These are phyloP conservation scores for Alligator sinensis DNA, from an alignment of 2,113 vertebrate genomes.

Conservation along the genomic window DNA sequence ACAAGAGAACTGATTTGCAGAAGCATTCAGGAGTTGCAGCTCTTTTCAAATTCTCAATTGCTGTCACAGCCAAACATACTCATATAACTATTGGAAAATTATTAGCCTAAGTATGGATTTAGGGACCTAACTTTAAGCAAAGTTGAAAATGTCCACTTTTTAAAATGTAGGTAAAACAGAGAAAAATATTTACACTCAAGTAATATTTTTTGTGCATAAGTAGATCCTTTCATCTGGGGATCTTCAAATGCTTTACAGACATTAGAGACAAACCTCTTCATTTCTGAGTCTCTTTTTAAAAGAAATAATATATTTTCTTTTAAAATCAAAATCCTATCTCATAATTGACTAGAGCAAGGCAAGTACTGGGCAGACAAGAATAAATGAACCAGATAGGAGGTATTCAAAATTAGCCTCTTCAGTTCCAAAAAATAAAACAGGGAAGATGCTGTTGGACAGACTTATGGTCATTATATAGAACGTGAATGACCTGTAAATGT, in stretches of 20 bases:
- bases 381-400: neutral
- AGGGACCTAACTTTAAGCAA: neutral
- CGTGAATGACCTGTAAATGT: neutral
- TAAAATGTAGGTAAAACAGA: neutral
- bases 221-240: too few relatives aligned
- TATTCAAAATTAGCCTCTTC: neutral
- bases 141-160: neutral
- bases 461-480: neutral
- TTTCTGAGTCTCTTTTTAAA: neutral
- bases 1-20: neutral
- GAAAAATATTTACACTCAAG: neutral
- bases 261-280: neutral
- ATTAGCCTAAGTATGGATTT: neutral
- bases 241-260: neutral
- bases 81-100: neutral
- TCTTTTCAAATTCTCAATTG: constrained; percentile 8
- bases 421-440: neutral
- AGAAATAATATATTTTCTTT: too few relatives aligned
- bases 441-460: too few relatives aligned
- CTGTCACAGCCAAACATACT: neutral
- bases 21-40: neutral
- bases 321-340: neutral
- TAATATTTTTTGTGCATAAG: neutral
- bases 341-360: neutral
- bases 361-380: neutral